These are phyloP conservation scores for Hyalella azteca DNA, from an alignment of 2,888 invertebrate species.

Conservation along the genomic window DNA sequence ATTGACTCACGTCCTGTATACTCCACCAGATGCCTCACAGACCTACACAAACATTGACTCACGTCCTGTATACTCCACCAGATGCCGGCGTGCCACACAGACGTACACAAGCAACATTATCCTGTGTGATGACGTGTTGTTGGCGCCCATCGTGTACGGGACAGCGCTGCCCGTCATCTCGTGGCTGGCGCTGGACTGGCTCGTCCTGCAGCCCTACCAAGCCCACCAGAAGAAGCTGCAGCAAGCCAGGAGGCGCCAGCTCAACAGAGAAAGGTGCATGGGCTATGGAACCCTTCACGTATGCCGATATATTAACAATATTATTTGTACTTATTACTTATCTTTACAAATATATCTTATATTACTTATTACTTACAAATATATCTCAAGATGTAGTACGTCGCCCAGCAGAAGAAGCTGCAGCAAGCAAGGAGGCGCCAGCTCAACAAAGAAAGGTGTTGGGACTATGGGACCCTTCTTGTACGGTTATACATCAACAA, in stretches of 20 bases:
- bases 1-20: too few species aligned
- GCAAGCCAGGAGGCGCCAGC: constrained; percentile 80
- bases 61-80: too few species aligned
- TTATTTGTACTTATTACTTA: too few species aligned
- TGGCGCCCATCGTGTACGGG: constrained; percentile 91
- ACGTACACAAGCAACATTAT: constrained; percentile 87
- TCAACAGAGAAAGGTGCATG: constrained; percentile 73
- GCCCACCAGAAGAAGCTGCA: constrained; percentile 79
- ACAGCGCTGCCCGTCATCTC: constrained; percentile 84
- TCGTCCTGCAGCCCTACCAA: constrained; percentile 83
- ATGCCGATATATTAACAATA: too few species aligned
- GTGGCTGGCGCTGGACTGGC: constrained; percentile 81
- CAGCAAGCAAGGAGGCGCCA: constrained; percentile 83
- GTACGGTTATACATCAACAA: too few species aligned
- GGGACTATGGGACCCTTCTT: constrained; percentile 56
- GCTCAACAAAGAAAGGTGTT: constrained; percentile 74
- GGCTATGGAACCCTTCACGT: too few species aligned
- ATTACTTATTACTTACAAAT: background rate
- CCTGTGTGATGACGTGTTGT: constrained; percentile 86
- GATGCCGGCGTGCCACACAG: constrained; percentile 85
- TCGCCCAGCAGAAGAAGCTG: constrained; percentile 76
- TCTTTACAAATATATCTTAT: too few species aligned
- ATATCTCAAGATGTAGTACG: constrained; percentile 64
- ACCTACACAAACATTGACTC: too few species aligned
- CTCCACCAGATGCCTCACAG: too few species aligned